A percentile compares a stretch with the other conserved stretches of the same genome.
These are phyloP conservation scores for Synanceia verrucosa DNA, from an alignment of 2,797 vertebrate genomes.

Conservation along the genomic window DNA sequence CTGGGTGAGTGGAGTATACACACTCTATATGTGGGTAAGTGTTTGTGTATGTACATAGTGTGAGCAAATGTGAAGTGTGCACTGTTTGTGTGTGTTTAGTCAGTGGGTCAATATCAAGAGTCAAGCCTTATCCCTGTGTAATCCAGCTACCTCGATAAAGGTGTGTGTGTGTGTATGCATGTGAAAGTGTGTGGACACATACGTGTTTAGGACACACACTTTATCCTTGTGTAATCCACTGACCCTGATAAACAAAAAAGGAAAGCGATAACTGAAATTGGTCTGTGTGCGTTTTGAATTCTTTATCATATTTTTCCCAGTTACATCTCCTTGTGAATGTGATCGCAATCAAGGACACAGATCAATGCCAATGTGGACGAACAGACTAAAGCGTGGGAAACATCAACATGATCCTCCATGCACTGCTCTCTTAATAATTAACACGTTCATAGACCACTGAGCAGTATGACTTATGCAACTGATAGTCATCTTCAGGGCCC, in stretches of 20 bases:
- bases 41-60: conserved; percentile 33
- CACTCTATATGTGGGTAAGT: conserved; percentile 13
- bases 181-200: conserved; percentile 27
- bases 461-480: background rate
- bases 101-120: conserved; percentile 71
- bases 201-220: conserved; percentile 35
- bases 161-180: conserved; percentile 13
- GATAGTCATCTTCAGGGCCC: background rate
- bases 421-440: background rate
- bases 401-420: conserved; percentile 2
- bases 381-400: conserved; percentile 70
- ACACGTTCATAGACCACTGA: background rate
- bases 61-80: conserved; percentile 38
- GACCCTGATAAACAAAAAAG: conserved; percentile 49
- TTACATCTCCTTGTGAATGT: conserved; percentile 29
- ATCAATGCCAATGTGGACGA: conserved; percentile 49
- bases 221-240: conserved; percentile 67
- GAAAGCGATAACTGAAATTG: conserved; percentile 26
- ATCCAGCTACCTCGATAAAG: conserved; percentile 62
- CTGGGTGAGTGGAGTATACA: conserved; percentile 4
- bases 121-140: conserved; percentile 66
- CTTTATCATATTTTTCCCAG: background rate
- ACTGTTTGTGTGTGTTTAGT: conserved; percentile 47
- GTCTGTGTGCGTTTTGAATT: conserved; percentile 19
- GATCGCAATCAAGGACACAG: conserved; percentile 57